phyloP scores from a whole-genome alignment of 2,113 vertebrate species.

The Macaca fascicularis region DNA sequence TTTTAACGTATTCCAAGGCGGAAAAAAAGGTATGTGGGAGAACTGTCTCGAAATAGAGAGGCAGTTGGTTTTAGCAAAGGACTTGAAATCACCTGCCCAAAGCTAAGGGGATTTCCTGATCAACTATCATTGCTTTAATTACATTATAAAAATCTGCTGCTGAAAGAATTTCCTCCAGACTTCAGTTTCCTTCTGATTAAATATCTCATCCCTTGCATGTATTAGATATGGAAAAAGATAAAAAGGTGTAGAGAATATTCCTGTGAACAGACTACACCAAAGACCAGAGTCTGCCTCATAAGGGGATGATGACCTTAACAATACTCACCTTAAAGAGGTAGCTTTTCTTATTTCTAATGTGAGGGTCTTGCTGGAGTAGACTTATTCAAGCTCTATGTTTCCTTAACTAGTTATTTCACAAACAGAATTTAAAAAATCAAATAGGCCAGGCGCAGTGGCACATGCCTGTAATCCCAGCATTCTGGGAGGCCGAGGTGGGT shows the following conservation, averaged over 20 bases:
- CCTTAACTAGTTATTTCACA: not conserved
- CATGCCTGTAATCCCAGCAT: not conserved
- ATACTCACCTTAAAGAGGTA: too few relatives aligned
- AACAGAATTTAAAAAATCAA: not conserved
- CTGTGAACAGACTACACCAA: not conserved
- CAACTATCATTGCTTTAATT: not conserved
- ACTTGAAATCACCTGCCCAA: not conserved
- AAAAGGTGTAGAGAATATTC: not conserved
- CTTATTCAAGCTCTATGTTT: not conserved
- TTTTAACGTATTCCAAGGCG: not conserved
- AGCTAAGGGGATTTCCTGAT: not conserved
- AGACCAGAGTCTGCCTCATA: not conserved
- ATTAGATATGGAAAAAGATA: not conserved
- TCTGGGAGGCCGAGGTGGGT: not conserved
- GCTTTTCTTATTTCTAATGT: not conserved
- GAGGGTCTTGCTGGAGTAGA: fast-evolving
- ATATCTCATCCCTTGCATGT: too few relatives aligned
- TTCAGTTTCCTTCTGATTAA: not conserved
- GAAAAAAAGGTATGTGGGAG: not conserved
- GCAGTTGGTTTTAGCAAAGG: not conserved
- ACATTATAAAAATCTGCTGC: not conserved
- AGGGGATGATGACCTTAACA: not conserved
- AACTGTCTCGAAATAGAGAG: not conserved
- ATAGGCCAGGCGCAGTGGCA: not conserved
- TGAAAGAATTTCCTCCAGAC: not conserved